Base-by-base conservation (phyloP, 2,113 vertebrate species). In the Elephantulus edwardii region DNA sequence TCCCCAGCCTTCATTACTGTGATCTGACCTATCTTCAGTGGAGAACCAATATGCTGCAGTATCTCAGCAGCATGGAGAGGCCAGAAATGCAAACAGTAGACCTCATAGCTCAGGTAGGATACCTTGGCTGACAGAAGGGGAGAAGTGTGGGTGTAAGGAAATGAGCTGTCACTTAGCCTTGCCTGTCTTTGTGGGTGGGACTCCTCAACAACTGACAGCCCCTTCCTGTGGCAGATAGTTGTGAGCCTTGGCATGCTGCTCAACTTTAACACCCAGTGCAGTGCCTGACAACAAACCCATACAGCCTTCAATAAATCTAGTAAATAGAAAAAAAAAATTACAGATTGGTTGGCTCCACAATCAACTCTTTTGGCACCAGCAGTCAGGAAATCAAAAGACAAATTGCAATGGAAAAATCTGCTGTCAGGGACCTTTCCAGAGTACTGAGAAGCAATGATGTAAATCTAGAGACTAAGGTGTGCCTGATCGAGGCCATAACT, bases 291-390 rank as follows among this genome's bases (percentile, higher is more conserved):
- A n/a, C n/a, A n/a, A n/a, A n/a, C n/a, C 48, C 14, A 54, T 30
- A 28, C 3, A 80, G 77, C 62, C 54, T 74, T 64, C 70, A 95
- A 92, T 95, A 96, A 94, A 94, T 54, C 68, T 66, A n/a, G n/a
- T n/a, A n/a, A n/a, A n/a, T n/a, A n/a, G n/a, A n/a, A n/a, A n/a
- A n/a, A n/a, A n/a, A n/a, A n/a, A n/a, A n/a, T n/a, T n/a, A n/a
- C n/a, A n/a, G n/a, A n/a, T n/a, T n/a, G n/a, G n/a, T n/a, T n/a
- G n/a, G n/a, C n/a, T n/a, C n/a, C n/a, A n/a, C n/a, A n/a, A n/a
- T n/a, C n/a, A n/a, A n/a, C n/a, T n/a, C n/a, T n/a, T n/a, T n/a
- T n/a, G n/a, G n/a, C n/a, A n/a, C n/a, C n/a, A n/a, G n/a, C n/a
- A n/a, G n/a, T n/a, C n/a, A n/a, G n/a, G n/a, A n/a, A n/a, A n/a